Evolutionary conservation across 2,888 invertebrate species (phyloP), one percentile per base, ranked within the genome.

Genomic region (Parascotia fuliginaria): DNA sequence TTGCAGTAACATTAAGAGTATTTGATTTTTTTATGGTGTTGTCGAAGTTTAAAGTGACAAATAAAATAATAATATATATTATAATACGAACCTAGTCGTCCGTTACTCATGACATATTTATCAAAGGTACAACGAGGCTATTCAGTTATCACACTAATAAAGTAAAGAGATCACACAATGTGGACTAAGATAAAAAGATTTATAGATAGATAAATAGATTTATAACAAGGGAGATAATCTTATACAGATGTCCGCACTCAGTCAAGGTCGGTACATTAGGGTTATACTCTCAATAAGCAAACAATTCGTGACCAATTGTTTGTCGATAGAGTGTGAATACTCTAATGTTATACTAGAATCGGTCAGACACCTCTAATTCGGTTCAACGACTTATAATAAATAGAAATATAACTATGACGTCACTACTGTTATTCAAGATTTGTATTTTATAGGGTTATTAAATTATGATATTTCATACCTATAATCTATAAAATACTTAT

Each of bases 181-280:
- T 58, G 45, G 45, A 41, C 37, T 16, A 12, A 74, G 72, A 77
- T 73, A 72, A 71, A 49, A 42, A 71, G 72, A 79, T 77, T 73
- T 75, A 75, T 56, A 49, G 40, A 14, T 42, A 65, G 70, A 72
- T 74, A 70, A 70, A 65, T 63, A 65, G 69, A 70, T 75, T 70
- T 70, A 71, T 65, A 65, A 63, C 56, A 55, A 33, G 38, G 49
- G 37, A 68, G 71, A 71, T 71, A 70, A 64, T 53, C 49, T 52
- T 51, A 27, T 55, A 27, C 52, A 65, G 44, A 59, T 60, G 54
- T 24, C 37, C 28, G 27, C 28, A 32, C 38, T 27, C 3, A 38
- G 7, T 33, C 58, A 61, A 65, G 62, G 66, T 55, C 49, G 41
- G 34, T 28, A 34, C 33, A 33, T 33, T 27, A 31, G 15, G 28